Percentiles rank a stretch among this genome's conserved stretches.
Evolutionary conservation across 2,113 vertebrate species (phyloP).

Genomic region (human (Homo sapiens)): DNA sequence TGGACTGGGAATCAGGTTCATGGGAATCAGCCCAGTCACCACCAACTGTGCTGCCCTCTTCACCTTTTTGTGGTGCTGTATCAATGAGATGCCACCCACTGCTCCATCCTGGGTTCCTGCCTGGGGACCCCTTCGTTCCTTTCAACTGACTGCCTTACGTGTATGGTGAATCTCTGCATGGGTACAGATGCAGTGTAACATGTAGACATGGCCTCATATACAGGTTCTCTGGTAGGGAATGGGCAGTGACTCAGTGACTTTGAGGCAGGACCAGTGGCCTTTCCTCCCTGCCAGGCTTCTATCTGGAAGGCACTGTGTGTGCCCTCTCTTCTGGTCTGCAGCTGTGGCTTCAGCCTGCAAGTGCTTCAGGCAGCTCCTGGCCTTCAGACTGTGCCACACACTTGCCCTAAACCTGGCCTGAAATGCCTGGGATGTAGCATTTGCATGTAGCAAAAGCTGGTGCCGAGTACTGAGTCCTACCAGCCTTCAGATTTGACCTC

Average conservation of each 20-base stretch:
- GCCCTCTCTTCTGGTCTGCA: neutral
- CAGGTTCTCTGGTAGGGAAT: neutral
- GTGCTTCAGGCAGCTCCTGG: neutral
- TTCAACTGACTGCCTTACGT: neutral
- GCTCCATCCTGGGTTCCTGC: neutral
- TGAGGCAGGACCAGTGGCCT: too few species aligned
- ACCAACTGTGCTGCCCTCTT: neutral
- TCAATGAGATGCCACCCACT: neutral
- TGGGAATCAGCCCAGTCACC: neutral
- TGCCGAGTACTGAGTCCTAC: neutral
- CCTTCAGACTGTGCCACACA: neutral
- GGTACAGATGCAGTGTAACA: neutral
- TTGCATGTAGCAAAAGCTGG: neutral
- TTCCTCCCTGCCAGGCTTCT: neutral
- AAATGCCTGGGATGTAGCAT: neutral
- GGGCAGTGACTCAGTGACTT: neutral
- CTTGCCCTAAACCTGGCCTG: neutral
- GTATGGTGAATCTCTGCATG: neutral
- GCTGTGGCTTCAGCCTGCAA: neutral
- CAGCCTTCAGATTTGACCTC: neutral
- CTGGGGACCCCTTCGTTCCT: neutral
- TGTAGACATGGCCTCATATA: neutral
- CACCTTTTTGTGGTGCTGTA: neutral
- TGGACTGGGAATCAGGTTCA: neutral
- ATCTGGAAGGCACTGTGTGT: neutral